Evolutionary conservation across 2,113 vertebrate genomes (phyloP).

Genomic region (Dicrurus megarhynchus): DNA sequence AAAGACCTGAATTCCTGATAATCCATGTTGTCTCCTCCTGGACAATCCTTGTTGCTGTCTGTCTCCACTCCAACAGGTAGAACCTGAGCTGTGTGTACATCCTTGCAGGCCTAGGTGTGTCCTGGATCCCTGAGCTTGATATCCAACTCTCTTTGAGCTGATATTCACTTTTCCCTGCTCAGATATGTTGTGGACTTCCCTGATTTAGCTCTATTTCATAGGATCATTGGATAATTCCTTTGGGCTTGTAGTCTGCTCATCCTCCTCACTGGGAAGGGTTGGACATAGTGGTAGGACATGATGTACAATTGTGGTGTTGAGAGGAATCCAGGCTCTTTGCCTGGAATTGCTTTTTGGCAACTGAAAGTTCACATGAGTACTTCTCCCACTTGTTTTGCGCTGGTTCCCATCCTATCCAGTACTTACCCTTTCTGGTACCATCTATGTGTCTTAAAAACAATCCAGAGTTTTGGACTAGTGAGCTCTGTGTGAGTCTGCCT

Average conservation of each 20-base stretch:
- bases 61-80: background rate
- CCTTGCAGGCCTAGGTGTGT: background rate
- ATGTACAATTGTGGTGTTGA: rapidly evolving
- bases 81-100: background rate
- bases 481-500: background rate
- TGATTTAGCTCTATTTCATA: background rate
- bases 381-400: background rate
- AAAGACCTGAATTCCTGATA: background rate
- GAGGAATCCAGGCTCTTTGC: background rate
- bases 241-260: background rate
- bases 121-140: background rate
- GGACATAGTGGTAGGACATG: background rate
- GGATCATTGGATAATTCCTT: background rate
- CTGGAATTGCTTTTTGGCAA: background rate
- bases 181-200: background rate
- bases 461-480: background rate
- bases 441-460: background rate
- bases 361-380: background rate
- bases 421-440: background rate
- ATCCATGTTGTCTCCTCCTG: background rate
- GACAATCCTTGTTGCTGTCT: background rate
- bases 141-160: background rate
- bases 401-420: background rate
- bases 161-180: background rate
- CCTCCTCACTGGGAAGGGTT: background rate